Evolutionary conservation across 2,888 invertebrate species (phyloP), one percentile per base, ranked within the genome.

Genomic region (Argyresthia albistria): DNA sequence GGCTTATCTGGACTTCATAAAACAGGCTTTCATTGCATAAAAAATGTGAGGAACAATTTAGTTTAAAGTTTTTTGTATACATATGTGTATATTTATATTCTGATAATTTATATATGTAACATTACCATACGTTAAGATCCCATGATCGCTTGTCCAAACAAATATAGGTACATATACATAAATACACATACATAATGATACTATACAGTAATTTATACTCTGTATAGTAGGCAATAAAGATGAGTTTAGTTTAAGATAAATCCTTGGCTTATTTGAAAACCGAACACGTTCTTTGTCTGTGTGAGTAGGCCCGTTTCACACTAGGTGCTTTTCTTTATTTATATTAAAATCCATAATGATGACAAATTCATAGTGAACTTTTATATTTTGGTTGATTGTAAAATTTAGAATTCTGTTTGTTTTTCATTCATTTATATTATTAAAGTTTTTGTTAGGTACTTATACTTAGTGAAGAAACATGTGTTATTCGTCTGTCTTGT

Each of bases 261-360:
- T 56, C 57, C 58, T 56, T 58, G 64, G 66, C 67, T 69, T 69
- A 71, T 72, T 69, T 69, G 70, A 69, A 70, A 67, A 68, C 64
- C 63, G 66, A 63, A 68, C 64, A 62, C 58, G 56, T 53, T 58
- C 35, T 51, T 54, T 62, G 55, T 57, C 58, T 65, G 73, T 73
- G 69, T 68, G 72, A 60, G 66, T 66, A 57, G 60, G 51, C 51
- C 56, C 56, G 59, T 35, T 55, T n/a, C 62, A 72, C 71, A 72
- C 64, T 60, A 62, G 55, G 60, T 43, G 66, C 47, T 63, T 66
- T 53, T 50, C n/a, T 6, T 10, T 25, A 25, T 25, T 25, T 25
- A 2, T 25, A 25, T 4, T 25, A 25, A 25, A 25, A 6, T 6
- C 25, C 6, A 6, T 25, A 25, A 25, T 25, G 25, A 25, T 25